Evolutionary conservation across 2,113 vertebrate species (phyloP).

Genomic region (Gasterosteus aculeatus): DNA sequence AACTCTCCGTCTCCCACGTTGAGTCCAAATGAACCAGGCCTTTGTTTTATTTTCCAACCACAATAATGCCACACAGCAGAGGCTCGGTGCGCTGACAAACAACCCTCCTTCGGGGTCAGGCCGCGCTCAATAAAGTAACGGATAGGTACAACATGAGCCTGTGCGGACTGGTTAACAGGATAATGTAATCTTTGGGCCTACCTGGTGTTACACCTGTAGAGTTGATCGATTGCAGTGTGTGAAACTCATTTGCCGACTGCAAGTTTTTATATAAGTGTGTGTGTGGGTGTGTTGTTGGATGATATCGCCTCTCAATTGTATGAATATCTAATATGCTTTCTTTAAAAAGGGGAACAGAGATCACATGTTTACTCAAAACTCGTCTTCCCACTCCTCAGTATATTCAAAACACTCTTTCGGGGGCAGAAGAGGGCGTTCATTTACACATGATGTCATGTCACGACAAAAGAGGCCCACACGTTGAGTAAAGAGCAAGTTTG

Average conservation of each 20-base stretch:
- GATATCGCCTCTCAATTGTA: slow-evolving; percentile 32
- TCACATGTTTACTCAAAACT: slow-evolving; percentile 44
- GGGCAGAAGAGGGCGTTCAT: slow-evolving; percentile 34
- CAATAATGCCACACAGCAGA: slow-evolving; percentile 15
- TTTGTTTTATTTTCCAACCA: slow-evolving; percentile 61
- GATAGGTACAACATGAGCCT: slow-evolving; percentile 51
- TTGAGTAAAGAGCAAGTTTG: slow-evolving; percentile 16
- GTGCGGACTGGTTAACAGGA: slow-evolving; percentile 1
- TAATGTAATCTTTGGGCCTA: slow-evolving; percentile 11
- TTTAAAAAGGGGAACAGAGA: slow-evolving; percentile 17
- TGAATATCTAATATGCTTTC: slow-evolving; percentile 57
- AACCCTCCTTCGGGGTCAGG: slow-evolving; percentile 35
- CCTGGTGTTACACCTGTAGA: slow-evolving; percentile 34
- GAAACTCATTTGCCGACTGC: slow-evolving; percentile 21
- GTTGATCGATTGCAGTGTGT: slow-evolving; percentile 19
- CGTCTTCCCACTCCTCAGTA: slow-evolving; percentile 39
- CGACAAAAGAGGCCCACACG: slow-evolving; percentile 28
- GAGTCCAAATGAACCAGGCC: slow-evolving; percentile 33
- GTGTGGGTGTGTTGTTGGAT: slow-evolving; percentile 25
- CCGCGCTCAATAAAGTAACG: not conserved
- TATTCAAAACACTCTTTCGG: slow-evolving; percentile 40
- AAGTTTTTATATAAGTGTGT: slow-evolving; percentile 5
- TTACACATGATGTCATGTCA: slow-evolving; percentile 43
- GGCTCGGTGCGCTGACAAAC: slow-evolving; percentile 10
- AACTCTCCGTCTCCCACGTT: slow-evolving; percentile 50